Conservation (phyloP, 2,797 vertebrate species). For the Oreortyx pictus region DNA sequence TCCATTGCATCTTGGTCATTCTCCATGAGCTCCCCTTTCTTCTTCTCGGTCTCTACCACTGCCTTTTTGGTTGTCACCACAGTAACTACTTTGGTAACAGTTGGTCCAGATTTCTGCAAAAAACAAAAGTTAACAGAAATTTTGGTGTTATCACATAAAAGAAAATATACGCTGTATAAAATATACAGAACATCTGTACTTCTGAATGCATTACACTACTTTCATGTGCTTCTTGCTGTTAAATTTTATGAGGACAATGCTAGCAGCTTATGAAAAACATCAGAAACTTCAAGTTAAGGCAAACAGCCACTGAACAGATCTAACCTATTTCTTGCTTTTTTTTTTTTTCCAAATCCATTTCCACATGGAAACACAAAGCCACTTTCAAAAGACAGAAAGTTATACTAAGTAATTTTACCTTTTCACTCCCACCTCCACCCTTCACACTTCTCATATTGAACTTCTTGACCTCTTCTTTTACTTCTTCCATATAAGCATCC, state of each 20-base stretch:
- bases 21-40: constrained; percentile 99
- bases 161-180: not conserved
- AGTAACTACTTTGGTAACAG: constrained; percentile 93
- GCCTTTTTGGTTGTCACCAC: constrained; percentile 96
- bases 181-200: not conserved
- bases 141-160: rapidly evolving
- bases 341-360: not conserved
- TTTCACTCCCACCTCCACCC: constrained; percentile 91
- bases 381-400: not conserved
- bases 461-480: constrained; percentile 99
- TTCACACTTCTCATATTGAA: constrained; percentile 96
- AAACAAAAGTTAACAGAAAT: not conserved
- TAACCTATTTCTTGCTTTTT: not conserved
- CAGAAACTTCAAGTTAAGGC: not conserved
- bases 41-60: constrained; percentile 87
- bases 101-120: constrained; percentile 90
- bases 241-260: not conserved
- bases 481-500: constrained; percentile 99
- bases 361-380: not conserved
- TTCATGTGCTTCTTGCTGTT: not conserved
- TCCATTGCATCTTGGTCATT: constrained; percentile 99
- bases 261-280: not conserved
- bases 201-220: not conserved
- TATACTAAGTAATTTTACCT: constrained; percentile 79
- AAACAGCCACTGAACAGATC: not conserved